A percentile compares a stretch with the other conserved stretches of the same genome.
Conservation (phyloP, 2,113 vertebrate genomes). For the Ascaphus truei region DNA sequence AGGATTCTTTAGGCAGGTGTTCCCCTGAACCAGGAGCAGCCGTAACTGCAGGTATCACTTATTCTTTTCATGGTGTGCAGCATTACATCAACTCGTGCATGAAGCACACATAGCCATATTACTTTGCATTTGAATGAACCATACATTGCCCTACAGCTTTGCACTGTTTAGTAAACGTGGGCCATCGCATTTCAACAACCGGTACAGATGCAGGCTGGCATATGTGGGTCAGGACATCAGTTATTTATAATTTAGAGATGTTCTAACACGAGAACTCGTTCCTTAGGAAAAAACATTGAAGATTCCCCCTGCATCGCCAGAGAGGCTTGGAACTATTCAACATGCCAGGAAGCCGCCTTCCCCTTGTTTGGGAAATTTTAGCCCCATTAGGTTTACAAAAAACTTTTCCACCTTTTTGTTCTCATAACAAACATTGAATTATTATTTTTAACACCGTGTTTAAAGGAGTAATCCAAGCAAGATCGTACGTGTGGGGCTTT, state of each 20-base stretch:
- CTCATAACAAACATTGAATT: no score
- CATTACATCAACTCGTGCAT: not conserved
- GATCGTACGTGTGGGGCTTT: no score
- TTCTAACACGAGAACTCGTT: constrained; percentile 27
- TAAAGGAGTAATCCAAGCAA: no score
- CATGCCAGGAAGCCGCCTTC: no score
- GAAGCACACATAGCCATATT: not conserved
- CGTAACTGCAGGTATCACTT: no score
- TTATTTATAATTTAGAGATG: constrained; percentile 22
- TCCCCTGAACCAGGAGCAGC: no score
- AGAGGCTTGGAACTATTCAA: not conserved
- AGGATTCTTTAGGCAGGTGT: no score
- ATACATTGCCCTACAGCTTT: not conserved
- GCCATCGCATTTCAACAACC: not conserved
- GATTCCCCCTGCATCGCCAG: not conserved
- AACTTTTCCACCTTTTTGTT: no score
- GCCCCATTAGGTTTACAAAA: no score
- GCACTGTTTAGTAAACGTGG: constrained; percentile 6
- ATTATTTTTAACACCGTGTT: no score
- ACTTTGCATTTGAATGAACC: not conserved
- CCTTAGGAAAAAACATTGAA: not conserved
- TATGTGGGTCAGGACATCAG: constrained; percentile 32
- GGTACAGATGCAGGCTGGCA: constrained; percentile 25
- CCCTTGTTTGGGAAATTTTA: no score
- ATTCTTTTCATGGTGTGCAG: no score